phyloP scores from a whole-genome alignment of 2,113 vertebrate genomes.

The Phrynocephalus versicolor region DNA sequence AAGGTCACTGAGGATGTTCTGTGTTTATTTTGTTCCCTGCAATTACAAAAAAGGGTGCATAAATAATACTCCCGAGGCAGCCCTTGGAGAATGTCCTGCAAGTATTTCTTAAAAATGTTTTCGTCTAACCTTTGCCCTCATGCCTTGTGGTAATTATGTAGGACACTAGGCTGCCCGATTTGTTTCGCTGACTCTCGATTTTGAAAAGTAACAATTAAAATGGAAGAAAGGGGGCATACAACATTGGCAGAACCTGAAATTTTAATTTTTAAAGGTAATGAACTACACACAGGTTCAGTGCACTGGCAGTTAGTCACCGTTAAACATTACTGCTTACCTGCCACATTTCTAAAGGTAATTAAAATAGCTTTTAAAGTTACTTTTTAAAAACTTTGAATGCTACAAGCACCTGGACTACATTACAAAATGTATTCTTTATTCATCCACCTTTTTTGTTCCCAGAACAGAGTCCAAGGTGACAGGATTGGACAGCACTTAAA shows the following conservation, averaged over 20 bases:
- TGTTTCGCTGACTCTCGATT: not conserved
- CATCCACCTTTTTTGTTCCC: no score
- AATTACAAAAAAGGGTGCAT: not conserved
- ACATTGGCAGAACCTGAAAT: not conserved
- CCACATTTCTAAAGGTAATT: no score
- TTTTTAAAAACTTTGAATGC: no score
- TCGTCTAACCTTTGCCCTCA: not conserved
- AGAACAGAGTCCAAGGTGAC: no score
- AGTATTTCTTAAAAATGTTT: not conserved
- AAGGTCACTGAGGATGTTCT: not conserved
- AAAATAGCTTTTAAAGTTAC: no score
- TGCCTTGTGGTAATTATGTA: not conserved
- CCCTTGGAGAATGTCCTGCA: not conserved
- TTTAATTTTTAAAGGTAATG: not conserved
- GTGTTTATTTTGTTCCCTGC: not conserved
- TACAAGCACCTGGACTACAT: no score
- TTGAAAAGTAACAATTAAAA: not conserved
- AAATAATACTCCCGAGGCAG: not conserved
- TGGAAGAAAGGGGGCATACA: not conserved
- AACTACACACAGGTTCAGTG: not conserved
- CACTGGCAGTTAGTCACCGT: not conserved
- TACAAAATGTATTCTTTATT: no score
- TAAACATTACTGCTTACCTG: no score
- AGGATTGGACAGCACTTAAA: no score
- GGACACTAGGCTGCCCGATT: not conserved